A percentile compares a stretch with the other conserved stretches of the same genome.
phyloP scores from a whole-genome alignment of 2,113 vertebrate species.

The Megaceryle maxima region DNA sequence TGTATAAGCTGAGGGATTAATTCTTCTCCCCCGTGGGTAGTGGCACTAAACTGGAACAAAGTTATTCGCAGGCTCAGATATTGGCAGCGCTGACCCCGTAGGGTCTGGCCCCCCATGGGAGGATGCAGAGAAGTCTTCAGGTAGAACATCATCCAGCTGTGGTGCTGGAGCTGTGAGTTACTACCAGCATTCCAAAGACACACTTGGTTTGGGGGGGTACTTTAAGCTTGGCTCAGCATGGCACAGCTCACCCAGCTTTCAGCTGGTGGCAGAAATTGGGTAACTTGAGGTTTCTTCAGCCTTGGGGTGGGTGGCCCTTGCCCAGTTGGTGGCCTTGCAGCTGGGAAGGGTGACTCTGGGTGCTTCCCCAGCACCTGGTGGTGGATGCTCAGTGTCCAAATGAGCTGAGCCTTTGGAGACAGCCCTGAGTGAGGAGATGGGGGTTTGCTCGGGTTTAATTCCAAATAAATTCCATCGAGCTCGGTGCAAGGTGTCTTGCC shows the following conservation, averaged over 20 bases:
- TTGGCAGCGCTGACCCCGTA: background rate
- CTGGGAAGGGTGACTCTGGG: background rate
- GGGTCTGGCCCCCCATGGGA: background rate
- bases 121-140: background rate
- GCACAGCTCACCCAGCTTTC: background rate
- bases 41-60: background rate
- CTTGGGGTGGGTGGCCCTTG: background rate
- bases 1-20: rapidly evolving
- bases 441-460: background rate
- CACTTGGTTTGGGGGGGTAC: background rate
- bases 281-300: background rate
- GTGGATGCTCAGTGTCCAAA: background rate
- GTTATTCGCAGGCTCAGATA: background rate
- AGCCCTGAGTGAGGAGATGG: background rate
- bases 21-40: background rate
- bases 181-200: rapidly evolving
- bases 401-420: background rate
- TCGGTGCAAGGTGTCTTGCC: background rate
- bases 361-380: background rate
- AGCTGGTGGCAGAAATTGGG: background rate
- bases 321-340: background rate
- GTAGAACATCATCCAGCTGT: background rate
- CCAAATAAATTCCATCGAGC: background rate
- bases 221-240: background rate
- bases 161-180: rapidly evolving